These are phyloP conservation scores for Aradophagus sp. DNA, from an alignment of 1,140 invertebrate genomes.

Conservation along the genomic window DNA sequence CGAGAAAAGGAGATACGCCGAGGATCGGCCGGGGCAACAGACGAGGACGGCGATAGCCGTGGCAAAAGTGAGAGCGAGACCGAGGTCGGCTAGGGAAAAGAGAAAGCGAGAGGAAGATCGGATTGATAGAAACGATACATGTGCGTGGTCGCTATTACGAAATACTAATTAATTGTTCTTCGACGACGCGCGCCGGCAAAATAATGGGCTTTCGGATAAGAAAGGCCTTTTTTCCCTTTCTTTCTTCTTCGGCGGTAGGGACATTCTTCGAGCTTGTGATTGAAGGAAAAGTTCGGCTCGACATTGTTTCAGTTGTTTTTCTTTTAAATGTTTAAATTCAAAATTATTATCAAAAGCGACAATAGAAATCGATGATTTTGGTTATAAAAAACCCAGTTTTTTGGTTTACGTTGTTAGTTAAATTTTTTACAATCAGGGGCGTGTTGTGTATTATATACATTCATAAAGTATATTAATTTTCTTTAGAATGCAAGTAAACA, in stretches of 20 bases:
- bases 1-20: not conserved
- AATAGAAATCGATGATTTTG: too few relatives aligned
- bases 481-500: too few relatives aligned
- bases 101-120: slow-evolving; percentile 50
- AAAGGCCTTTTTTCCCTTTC: not conserved
- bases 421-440: too few relatives aligned
- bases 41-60: slow-evolving; percentile 15
- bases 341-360: too few relatives aligned
- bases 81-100: slow-evolving; percentile 20
- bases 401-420: too few relatives aligned
- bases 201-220: slow-evolving; percentile 2
- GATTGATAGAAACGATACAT: slow-evolving; percentile 41
- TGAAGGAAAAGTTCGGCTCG: too few relatives aligned
- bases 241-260: not conserved
- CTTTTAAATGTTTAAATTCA: too few relatives aligned
- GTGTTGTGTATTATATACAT: too few relatives aligned
- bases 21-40: slow-evolving; percentile 22
- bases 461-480: too few relatives aligned
- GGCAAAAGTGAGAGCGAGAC: slow-evolving; percentile 25
- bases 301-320: too few relatives aligned
- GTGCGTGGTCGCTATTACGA: slow-evolving; percentile 46
- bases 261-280: not conserved
- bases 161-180: slow-evolving; percentile 49
- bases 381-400: too few relatives aligned
- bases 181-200: slow-evolving; percentile 20